Percentiles rank a stretch among this genome's conserved stretches.
These are phyloP conservation scores for Octopus bimaculoides DNA, from an alignment of 1,140 invertebrate species.

Conservation along the genomic window DNA sequence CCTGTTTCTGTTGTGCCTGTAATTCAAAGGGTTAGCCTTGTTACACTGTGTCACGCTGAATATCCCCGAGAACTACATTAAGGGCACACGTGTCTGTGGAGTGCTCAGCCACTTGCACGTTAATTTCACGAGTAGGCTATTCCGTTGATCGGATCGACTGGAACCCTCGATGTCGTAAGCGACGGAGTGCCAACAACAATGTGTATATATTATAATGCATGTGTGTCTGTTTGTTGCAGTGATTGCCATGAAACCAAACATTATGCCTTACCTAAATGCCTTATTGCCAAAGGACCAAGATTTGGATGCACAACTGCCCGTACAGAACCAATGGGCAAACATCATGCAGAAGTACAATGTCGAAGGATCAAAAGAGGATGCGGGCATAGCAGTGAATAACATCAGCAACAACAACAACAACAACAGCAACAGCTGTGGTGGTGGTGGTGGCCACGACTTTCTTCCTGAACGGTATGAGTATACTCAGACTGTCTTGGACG, in stretches of 20 bases:
- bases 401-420: slow-evolving; percentile 25
- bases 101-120: too few relatives aligned
- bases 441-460: neutral
- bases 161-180: too few relatives aligned
- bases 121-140: too few relatives aligned
- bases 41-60: too few relatives aligned
- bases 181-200: too few relatives aligned
- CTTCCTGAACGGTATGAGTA: neutral
- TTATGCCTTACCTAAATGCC: slow-evolving; percentile 81
- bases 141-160: too few relatives aligned
- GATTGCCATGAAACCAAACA: slow-evolving; percentile 79
- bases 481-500: slow-evolving; percentile 16
- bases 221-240: slow-evolving; percentile 64
- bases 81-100: too few relatives aligned
- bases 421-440: slow-evolving; percentile 15
- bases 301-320: slow-evolving; percentile 83
- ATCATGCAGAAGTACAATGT: slow-evolving; percentile 9
- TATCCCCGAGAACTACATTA: too few relatives aligned
- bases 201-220: too few relatives aligned
- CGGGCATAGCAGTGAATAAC: slow-evolving; percentile 13
- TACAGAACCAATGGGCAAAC: slow-evolving; percentile 60
- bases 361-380: neutral
- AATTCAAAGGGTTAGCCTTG: too few relatives aligned
- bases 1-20: too few relatives aligned
- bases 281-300: slow-evolving; percentile 91